Conservation (phyloP, 2,888 invertebrate species). For the Hedychridium roseum region DNA sequence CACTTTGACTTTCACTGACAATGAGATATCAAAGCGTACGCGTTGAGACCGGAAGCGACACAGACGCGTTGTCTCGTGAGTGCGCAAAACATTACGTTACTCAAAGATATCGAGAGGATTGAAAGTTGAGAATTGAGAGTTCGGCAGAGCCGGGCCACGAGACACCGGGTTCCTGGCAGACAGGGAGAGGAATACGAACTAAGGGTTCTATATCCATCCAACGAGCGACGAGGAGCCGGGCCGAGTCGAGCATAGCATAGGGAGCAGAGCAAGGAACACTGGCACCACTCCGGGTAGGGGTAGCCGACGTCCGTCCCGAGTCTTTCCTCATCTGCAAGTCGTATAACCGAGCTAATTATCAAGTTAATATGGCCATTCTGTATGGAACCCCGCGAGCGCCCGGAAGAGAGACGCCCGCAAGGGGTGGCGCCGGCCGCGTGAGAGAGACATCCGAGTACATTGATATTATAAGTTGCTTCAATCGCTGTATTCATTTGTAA, state of each 20-base stretch:
- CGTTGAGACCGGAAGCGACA: no score
- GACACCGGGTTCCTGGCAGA: slow-evolving; percentile 60
- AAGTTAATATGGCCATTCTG: slow-evolving; percentile 87
- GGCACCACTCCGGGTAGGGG: slow-evolving; percentile 63
- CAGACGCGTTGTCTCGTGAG: background rate
- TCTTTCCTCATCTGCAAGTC: slow-evolving; percentile 84
- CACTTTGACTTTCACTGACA: no score
- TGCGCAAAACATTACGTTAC: background rate
- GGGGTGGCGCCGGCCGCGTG: slow-evolving; percentile 49
- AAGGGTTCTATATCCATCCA: slow-evolving; percentile 61
- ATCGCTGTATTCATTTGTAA: slow-evolving; percentile 78
- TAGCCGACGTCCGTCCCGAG: slow-evolving; percentile 64
- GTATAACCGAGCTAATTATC: slow-evolving; percentile 90
- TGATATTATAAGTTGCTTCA: slow-evolving; percentile 78
- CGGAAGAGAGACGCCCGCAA: slow-evolving; percentile 49
- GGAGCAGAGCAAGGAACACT: slow-evolving; percentile 61
- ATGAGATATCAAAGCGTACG: no score
- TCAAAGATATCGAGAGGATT: slow-evolving; percentile 5
- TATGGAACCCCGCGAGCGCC: slow-evolving; percentile 62
- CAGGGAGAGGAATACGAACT: slow-evolving; percentile 63
- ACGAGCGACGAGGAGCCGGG: slow-evolving; percentile 55
- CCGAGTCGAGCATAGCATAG: slow-evolving; percentile 58
- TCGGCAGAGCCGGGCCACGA: slow-evolving; percentile 33
- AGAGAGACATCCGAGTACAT: slow-evolving; percentile 66
- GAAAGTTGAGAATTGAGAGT: slow-evolving; percentile 4